Evolutionary conservation across 2,797 vertebrate species (phyloP), one percentile per base, ranked within the genome.

Genomic region (Fratercula arctica): DNA sequence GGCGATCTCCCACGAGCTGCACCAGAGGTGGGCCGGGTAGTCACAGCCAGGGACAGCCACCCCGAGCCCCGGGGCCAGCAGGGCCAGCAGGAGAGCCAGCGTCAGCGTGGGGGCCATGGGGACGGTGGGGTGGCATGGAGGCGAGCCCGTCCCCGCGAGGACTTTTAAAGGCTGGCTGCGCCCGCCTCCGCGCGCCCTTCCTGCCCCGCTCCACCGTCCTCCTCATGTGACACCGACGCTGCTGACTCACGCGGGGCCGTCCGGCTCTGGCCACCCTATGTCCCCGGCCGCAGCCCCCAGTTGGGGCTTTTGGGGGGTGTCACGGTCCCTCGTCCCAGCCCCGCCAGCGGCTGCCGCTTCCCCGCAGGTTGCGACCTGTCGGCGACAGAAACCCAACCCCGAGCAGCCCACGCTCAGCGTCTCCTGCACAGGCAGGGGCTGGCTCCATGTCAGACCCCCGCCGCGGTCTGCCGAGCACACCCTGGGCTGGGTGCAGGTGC

Each of bases 1-100:
- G 48, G 95, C 45, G 83, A 29, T 2, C 61, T 96, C 96, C 83
- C 8, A 6, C 0, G 95, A 96, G 69, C 94, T 60, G 96, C 96
- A 95, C 93, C 92, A 94, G 54, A 88, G 96, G 16, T 82, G 96
- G 25, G 75, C 46, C 5, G 93, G 93, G 87, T 41, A 24, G 33
- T 89, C 75, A 35, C 93, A 93, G 75, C 37, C 5, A 4, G 88
- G 51, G 5, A 15, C 12, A 8, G 84, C 66, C 80, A 2, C 45
- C 7, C 16, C 79, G 2, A 92, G 69, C 60, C 72, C 81, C 1
- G 45, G 69, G 63, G 68, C 68, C 83, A 43, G 16, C 80, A 90
- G 21, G 82, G 57, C 68, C 64, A 41, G 8, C 63, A 87, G 74
- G 16, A 60, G 48, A 2, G 67, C 54, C 68, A 86, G 90, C 6